Evolutionary conservation across 2,888 invertebrate species (phyloP).

Genomic region (Pilophorus perplexus): DNA sequence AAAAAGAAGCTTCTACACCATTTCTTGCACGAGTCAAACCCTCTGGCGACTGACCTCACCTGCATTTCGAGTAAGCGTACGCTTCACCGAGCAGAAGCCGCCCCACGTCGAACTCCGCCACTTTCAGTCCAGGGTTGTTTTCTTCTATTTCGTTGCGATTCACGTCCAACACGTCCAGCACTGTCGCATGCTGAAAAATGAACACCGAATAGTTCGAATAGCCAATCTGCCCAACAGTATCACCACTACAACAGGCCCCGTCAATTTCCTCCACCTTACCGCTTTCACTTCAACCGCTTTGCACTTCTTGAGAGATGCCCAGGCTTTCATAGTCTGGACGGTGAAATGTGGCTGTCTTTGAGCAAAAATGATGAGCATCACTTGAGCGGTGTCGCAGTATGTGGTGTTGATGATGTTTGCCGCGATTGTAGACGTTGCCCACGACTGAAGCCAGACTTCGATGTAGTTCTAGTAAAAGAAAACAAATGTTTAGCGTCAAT

Average conservation of each 20-base stretch:
- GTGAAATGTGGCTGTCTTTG: not conserved
- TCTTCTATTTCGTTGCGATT: conserved; percentile 11
- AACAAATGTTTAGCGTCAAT: not conserved
- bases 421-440: too few species aligned
- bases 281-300: not conserved
- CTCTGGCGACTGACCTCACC: too few species aligned
- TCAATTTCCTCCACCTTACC: too few species aligned
- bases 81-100: conserved; percentile 9
- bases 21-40: too few species aligned
- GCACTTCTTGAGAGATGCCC: not conserved
- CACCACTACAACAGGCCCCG: too few species aligned
- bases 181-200: conserved; percentile 10
- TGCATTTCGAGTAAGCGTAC: conserved; percentile 8
- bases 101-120: not conserved
- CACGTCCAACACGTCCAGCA: not conserved
- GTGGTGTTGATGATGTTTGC: too few species aligned
- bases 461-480: conserved; percentile 3
- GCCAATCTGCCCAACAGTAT: too few species aligned
- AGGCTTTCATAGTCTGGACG: not conserved
- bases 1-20: too few species aligned
- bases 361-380: conserved; percentile 4
- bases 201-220: not conserved
- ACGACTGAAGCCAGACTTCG: not conserved
- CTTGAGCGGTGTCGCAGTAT: not conserved
- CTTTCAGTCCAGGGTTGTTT: not conserved